These are phyloP conservation scores for Criorhina ranunculi DNA, from an alignment of 2,888 invertebrate genomes.

Conservation along the genomic window DNA sequence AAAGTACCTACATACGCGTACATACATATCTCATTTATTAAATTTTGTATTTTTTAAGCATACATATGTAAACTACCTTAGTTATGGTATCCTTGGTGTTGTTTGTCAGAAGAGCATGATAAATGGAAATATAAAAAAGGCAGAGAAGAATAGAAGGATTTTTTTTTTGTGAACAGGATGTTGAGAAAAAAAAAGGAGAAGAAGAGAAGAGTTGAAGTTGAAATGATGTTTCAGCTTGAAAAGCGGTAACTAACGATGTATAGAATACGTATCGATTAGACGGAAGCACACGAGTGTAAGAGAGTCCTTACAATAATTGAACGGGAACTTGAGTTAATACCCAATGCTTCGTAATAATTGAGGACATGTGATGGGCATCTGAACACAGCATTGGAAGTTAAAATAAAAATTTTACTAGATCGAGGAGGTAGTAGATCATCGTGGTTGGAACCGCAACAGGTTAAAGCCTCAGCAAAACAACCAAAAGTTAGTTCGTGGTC, in stretches of 20 bases:
- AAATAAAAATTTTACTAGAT: too few relatives aligned
- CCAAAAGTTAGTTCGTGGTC: too few relatives aligned
- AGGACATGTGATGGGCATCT: too few relatives aligned
- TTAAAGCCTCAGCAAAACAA: too few relatives aligned
- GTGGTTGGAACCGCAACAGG: too few relatives aligned
- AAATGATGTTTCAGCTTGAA: slow-evolving; percentile 3
- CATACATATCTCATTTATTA: slow-evolving; percentile 44
- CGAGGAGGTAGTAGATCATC: too few relatives aligned
- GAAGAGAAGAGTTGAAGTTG: not conserved
- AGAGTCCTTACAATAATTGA: not conserved
- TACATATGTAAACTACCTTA: slow-evolving; percentile 43
- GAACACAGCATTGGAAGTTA: too few relatives aligned
- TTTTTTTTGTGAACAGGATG: slow-evolving; percentile 24
- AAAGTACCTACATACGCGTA: too few relatives aligned
- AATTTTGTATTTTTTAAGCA: slow-evolving; percentile 46
- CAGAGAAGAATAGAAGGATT: slow-evolving; percentile 7
- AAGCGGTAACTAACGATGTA: slow-evolving; percentile 3
- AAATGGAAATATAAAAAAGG: slow-evolving; percentile 1
- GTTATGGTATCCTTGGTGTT: slow-evolving; percentile 11
- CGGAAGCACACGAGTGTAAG: not conserved
- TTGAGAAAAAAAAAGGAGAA: not conserved
- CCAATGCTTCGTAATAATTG: too few relatives aligned
- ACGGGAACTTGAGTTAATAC: not conserved
- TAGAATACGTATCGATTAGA: not conserved
- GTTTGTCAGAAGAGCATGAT: slow-evolving; percentile 28